A percentile compares a stretch with the other conserved stretches of the same genome.
These are phyloP conservation scores for Tenthredo scrophulariae DNA, from an alignment of 2,888 invertebrate genomes.

Conservation along the genomic window DNA sequence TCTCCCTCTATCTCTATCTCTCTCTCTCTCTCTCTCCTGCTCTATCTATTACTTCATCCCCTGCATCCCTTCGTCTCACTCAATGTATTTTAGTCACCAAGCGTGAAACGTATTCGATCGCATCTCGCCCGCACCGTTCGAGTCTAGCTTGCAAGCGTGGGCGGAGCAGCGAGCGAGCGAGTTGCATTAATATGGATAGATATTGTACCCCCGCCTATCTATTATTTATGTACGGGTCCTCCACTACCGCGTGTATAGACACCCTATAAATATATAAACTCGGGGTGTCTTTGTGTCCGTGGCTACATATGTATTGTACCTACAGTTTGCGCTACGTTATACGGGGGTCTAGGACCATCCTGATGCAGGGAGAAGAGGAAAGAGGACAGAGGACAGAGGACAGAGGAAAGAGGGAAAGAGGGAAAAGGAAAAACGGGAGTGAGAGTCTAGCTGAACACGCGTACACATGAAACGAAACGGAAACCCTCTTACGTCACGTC, in stretches of 20 bases:
- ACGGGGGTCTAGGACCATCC: not conserved
- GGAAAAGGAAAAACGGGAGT: not conserved
- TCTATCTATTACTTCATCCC: not conserved
- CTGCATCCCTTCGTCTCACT: not conserved
- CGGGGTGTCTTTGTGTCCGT: constrained; percentile 2
- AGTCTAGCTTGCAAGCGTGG: constrained; percentile 8
- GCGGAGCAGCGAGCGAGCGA: constrained; percentile 40
- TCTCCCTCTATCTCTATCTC: not conserved
- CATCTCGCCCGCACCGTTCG: constrained; percentile 17
- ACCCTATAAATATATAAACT: constrained; percentile 46
- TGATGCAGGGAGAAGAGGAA: not conserved
- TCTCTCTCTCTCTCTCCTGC: not conserved
- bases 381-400: not conserved
- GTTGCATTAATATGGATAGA: constrained; percentile 53
- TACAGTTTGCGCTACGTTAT: constrained; percentile 17
- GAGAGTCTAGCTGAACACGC: constrained; percentile 1
- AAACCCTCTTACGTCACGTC: constrained; percentile 13
- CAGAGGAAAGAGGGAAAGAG: not conserved
- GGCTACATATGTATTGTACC: not conserved
- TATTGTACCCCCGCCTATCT: constrained; percentile 47
- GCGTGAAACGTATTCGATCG: constrained; percentile 51
- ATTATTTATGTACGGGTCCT: constrained; percentile 43
- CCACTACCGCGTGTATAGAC: constrained; percentile 37
- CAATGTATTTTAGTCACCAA: constrained; percentile 48
- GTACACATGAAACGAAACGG: constrained; percentile 18